Conservation (phyloP, 2,797 vertebrate species). For the Propithecus deckenii region DNA sequence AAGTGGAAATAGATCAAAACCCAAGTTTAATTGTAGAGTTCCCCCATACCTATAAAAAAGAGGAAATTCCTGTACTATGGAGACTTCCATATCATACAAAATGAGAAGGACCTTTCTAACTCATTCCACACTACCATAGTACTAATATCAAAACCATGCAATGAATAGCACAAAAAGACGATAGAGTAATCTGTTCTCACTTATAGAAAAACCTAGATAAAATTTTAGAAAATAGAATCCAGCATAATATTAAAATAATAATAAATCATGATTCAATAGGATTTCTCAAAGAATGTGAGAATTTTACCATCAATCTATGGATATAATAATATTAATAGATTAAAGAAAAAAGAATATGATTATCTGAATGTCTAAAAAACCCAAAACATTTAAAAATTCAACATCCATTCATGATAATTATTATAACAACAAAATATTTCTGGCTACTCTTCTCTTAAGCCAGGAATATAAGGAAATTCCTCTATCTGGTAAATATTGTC, state of each 20-base stretch:
- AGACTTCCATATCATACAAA: not conserved
- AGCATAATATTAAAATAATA: not conserved
- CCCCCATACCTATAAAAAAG: not conserved
- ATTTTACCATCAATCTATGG: not conserved
- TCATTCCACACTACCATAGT: not conserved
- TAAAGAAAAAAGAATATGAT: not conserved
- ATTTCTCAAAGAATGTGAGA: not conserved
- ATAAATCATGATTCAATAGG: not conserved
- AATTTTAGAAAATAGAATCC: not conserved
- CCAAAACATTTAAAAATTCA: not conserved
- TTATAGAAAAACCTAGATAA: not conserved
- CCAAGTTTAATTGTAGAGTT: not conserved
- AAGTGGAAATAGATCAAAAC: no score
- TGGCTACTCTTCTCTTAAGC: not conserved
- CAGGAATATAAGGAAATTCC: not conserved
- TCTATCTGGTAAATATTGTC: not conserved
- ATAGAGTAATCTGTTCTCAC: not conserved
- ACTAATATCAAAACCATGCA: not conserved
- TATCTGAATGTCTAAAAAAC: not conserved
- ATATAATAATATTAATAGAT: slow-evolving; percentile 12
- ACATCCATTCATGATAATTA: not conserved
- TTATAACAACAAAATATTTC: not conserved
- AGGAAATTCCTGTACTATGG: not conserved
- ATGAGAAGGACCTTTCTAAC: not conserved
- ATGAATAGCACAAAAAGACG: not conserved